Conservation (phyloP, 2,113 vertebrate genomes). For the Anguilla japonica region DNA sequence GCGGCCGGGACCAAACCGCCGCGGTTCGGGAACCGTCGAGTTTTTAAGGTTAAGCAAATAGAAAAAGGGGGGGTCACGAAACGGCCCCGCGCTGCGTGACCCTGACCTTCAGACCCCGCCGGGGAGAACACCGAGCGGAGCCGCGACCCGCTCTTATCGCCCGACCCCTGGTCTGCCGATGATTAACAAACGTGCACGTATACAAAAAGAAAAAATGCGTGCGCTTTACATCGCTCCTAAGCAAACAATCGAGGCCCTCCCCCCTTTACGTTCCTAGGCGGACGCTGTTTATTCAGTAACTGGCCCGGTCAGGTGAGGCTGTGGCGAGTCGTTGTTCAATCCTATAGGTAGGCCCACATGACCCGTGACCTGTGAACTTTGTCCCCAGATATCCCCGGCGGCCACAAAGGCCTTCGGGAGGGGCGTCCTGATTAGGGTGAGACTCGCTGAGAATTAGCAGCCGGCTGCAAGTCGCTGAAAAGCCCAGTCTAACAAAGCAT, state of each 20-base stretch:
- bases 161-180: not conserved
- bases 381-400: not conserved
- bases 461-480: not conserved
- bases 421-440: not conserved
- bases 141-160: constrained; percentile 21
- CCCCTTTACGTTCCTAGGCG: not conserved
- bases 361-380: not conserved
- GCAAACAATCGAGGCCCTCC: not conserved
- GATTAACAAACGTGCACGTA: not conserved
- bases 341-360: not conserved
- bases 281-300: not conserved
- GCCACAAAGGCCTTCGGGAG: not conserved
- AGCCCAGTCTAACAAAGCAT: not conserved
- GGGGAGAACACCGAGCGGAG: not conserved
- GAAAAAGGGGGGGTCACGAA: not conserved
- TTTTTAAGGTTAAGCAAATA: not conserved
- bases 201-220: not conserved
- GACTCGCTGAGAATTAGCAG: not conserved
- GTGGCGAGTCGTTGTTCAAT: not conserved
- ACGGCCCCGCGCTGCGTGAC: not conserved
- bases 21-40: not conserved
- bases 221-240: not conserved
- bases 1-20: too few species aligned
- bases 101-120: constrained; percentile 25
- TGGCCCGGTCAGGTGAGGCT: not conserved